Conservation (phyloP, 2,113 vertebrate genomes). For the Sapayoa aenigma region DNA sequence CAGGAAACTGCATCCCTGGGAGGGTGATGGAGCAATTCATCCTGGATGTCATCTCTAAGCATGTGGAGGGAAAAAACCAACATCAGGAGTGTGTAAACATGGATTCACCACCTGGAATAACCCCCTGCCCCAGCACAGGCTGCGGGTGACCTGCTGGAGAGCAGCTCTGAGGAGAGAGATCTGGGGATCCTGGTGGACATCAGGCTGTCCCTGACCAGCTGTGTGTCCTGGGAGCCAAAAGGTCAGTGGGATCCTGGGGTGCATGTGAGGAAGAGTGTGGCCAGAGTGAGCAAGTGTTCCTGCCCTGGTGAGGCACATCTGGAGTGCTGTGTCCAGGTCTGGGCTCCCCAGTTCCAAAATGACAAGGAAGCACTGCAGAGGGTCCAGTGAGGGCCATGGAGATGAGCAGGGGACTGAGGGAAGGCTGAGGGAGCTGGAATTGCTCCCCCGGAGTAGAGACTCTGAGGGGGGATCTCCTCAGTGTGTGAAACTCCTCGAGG, state of each 20-base stretch:
- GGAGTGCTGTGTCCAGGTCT: background rate
- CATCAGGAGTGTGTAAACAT: background rate
- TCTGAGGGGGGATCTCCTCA: background rate
- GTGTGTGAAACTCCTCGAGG: background rate
- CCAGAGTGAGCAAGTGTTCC: background rate
- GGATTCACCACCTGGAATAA: background rate
- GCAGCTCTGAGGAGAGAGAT: background rate
- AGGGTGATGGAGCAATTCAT: no score
- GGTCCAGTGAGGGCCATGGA: background rate
- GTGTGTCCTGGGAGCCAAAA: background rate
- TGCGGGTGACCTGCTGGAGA: no score
- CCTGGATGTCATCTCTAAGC: no score
- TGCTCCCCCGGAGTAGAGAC: background rate
- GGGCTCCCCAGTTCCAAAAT: background rate
- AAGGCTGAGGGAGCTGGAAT: background rate
- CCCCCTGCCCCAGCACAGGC: background rate
- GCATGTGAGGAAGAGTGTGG: background rate
- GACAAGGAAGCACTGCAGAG: background rate
- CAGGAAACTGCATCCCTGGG: no score
- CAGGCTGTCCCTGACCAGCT: background rate
- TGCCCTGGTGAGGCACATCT: background rate
- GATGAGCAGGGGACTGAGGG: background rate
- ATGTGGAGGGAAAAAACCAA: background rate
- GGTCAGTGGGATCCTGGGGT: background rate
- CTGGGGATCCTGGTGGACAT: background rate